Evolutionary conservation across 2,113 vertebrate genomes (phyloP).

Genomic region (Alectura lathami): DNA sequence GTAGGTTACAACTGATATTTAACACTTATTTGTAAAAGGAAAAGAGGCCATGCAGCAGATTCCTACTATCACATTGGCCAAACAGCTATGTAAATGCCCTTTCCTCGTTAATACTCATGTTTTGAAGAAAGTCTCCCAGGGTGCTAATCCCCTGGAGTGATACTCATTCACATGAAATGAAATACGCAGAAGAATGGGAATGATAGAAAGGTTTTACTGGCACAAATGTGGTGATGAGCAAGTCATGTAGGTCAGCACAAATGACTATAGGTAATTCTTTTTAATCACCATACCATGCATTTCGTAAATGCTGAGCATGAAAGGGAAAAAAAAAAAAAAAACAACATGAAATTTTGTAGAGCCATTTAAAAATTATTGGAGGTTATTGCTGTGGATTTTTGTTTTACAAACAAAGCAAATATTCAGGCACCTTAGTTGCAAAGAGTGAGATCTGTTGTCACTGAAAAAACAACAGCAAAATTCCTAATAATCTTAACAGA

Average conservation of each 20-base stretch:
- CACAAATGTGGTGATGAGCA: not conserved
- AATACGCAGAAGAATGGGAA: not conserved
- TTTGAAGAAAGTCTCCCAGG: conserved; percentile 16
- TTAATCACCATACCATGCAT: not conserved
- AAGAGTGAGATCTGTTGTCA: not conserved
- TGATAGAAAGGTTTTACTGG: conserved; percentile 28
- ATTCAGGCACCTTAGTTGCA: not conserved
- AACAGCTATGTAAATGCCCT: conserved; percentile 23
- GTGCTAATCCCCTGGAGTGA: not conserved
- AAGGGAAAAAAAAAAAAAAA: not conserved
- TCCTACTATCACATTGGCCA: not conserved
- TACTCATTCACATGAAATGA: conserved; percentile 34
- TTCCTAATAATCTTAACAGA: not conserved
- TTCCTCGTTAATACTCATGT: conserved; percentile 9
- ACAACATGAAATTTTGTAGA: not conserved
- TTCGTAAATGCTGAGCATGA: not conserved
- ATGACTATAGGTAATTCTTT: conserved; percentile 17
- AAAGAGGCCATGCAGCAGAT: not conserved
- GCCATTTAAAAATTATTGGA: not conserved
- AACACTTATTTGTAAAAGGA: not conserved
- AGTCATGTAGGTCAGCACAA: conserved; percentile 19
- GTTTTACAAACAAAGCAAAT: not conserved
- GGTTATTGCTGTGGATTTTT: not conserved
- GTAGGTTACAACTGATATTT: not conserved
- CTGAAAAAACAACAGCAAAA: not conserved